Conservation (phyloP, 30 jellyfish, hydroid and myxozoan genomes). For the Turritopsis dohrnii region DNA sequence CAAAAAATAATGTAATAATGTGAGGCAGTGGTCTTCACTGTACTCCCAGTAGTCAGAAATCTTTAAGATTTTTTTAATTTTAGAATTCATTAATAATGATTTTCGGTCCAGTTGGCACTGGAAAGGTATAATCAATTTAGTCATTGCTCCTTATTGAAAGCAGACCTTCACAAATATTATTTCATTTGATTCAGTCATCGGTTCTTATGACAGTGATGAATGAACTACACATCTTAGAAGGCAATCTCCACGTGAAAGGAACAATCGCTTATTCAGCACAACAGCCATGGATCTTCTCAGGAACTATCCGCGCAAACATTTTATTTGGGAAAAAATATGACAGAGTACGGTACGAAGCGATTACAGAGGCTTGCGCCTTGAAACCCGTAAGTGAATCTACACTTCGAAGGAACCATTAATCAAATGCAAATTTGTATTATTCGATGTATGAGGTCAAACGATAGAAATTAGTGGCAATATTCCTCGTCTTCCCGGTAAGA, state of each 20-base stretch:
- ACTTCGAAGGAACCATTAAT: background rate
- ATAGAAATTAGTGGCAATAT: too few species aligned
- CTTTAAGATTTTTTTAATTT: background rate
- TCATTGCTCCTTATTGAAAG: too few species aligned
- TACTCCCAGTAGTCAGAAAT: background rate
- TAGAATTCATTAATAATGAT: slow-evolving; percentile 65
- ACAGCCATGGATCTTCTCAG: slow-evolving; percentile 81
- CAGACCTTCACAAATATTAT: too few species aligned
- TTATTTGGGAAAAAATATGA: slow-evolving; percentile 56
- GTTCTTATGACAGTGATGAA: slow-evolving; percentile 55
- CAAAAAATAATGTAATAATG: too few species aligned
- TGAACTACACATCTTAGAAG: slow-evolving; percentile 48
- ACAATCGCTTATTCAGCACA: slow-evolving; percentile 65
- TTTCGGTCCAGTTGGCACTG: slow-evolving; percentile 91
- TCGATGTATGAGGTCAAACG: too few species aligned
- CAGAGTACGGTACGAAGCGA: slow-evolving; percentile 26
- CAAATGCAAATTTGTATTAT: too few species aligned
- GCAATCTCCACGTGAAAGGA: slow-evolving; percentile 51
- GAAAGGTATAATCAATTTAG: slow-evolving; percentile 62
- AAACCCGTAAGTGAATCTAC: background rate
- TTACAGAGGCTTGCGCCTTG: slow-evolving; percentile 45
- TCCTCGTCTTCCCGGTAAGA: too few species aligned
- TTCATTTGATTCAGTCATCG: slow-evolving; percentile 46
- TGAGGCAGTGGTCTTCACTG: too few species aligned
- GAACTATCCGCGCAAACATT: slow-evolving; percentile 71